These are phyloP conservation scores for Caenorhabditis briggsae DNA, from an alignment of 1,140 invertebrate species.

Conservation along the genomic window DNA sequence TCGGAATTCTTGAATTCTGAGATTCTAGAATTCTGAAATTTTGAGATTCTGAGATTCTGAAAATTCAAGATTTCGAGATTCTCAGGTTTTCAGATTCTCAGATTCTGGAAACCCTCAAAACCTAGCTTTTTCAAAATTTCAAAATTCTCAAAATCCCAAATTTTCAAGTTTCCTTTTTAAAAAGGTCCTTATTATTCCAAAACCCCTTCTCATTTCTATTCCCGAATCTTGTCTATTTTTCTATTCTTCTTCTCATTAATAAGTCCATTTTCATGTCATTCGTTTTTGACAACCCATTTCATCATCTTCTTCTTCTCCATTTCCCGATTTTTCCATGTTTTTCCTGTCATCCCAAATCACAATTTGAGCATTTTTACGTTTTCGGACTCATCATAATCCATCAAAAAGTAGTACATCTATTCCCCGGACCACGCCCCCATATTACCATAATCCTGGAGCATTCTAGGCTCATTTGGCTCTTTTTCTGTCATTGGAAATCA, in stretches of 20 bases:
- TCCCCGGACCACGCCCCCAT: too few relatives aligned
- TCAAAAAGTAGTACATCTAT: constrained; percentile 5
- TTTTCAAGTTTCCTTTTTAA: too few relatives aligned
- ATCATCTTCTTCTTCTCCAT: constrained; percentile 4
- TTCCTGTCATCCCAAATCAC: constrained; percentile 12
- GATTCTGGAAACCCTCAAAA: too few relatives aligned
- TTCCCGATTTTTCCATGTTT: neutral
- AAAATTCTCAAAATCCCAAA: too few relatives aligned
- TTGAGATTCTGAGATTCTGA: too few relatives aligned
- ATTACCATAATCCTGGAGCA: neutral
- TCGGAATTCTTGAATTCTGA: too few relatives aligned
- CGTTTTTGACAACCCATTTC: neutral
- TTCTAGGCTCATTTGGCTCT: neutral
- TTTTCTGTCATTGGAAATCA: constrained; percentile 36
- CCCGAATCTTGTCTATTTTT: neutral
- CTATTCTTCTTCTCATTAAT: neutral
- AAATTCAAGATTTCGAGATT: too few relatives aligned
- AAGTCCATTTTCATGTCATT: neutral
- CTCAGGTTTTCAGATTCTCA: too few relatives aligned
- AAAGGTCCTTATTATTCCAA: too few relatives aligned
- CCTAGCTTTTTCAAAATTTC: too few relatives aligned
- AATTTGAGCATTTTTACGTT: constrained; percentile 34
- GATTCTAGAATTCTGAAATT: too few relatives aligned
- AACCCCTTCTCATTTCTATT: too few relatives aligned
- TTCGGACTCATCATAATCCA: constrained; percentile 54